phyloP scores from a whole-genome alignment of 2,797 vertebrate genomes.

The Lophotriccus pileatus region DNA sequence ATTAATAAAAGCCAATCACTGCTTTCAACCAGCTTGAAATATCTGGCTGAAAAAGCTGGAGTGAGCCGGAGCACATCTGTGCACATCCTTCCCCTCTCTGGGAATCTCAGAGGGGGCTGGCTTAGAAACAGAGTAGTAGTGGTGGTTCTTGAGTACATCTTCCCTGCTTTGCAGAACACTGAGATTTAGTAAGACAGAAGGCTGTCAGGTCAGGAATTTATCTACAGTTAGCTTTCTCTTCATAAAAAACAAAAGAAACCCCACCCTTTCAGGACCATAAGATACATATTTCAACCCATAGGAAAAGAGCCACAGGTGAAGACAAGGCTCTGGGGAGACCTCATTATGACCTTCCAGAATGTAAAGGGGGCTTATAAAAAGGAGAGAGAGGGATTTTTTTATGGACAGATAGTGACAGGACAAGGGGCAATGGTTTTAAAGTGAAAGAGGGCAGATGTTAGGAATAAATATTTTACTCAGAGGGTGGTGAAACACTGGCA shows the following conservation, averaged over 20 bases:
- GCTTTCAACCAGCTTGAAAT: not conserved
- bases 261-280: accelerated
- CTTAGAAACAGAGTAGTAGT: not conserved
- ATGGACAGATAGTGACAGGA: not conserved
- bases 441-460: too few species aligned
- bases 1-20: not conserved
- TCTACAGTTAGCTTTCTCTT: not conserved
- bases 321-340: not conserved
- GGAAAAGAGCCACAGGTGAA: not conserved
- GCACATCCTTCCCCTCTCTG: not conserved
- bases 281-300: not conserved
- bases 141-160: not conserved
- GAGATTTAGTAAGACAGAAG: not conserved
- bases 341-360: not conserved
- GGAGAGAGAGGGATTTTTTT: not conserved
- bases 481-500: not conserved
- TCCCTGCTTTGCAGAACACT: not conserved
- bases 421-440: not conserved
- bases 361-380: not conserved
- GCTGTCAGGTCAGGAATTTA: not conserved
- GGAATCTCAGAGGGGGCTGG: not conserved
- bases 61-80: not conserved
- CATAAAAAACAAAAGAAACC: not conserved
- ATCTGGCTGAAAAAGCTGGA: not conserved
- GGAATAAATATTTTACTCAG: not conserved